These are phyloP conservation scores for Aphrophora alni DNA, from an alignment of 2,888 invertebrate genomes.

Conservation along the genomic window DNA sequence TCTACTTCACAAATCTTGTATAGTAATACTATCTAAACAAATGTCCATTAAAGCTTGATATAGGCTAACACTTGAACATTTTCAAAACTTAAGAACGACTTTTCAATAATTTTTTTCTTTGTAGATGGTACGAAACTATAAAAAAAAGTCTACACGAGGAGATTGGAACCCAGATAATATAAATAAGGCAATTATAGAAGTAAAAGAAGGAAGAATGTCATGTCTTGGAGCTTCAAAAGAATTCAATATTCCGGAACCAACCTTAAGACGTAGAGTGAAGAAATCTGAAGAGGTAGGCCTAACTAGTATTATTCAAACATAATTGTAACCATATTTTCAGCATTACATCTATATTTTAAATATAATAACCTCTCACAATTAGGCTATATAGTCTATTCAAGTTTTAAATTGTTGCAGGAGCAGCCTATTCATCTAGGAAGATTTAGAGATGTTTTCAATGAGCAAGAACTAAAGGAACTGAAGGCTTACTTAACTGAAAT, in stretches of 20 bases:
- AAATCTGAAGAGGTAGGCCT: neutral
- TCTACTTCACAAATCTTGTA: too few species aligned
- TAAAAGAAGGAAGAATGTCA: neutral
- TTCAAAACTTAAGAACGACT: neutral
- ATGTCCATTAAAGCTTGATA: too few species aligned
- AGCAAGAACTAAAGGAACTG: neutral
- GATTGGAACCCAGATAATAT: neutral
- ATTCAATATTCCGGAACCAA: neutral
- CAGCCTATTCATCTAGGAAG: neutral
- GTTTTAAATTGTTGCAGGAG: neutral
- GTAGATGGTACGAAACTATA: neutral
- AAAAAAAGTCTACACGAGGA: neutral
- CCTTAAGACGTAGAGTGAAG: neutral
- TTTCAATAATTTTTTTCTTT: neutral
- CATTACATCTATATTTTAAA: too few species aligned
- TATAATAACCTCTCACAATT: too few species aligned
- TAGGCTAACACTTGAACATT: too few species aligned
- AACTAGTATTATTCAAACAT: neutral
- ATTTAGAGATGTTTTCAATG: neutral
- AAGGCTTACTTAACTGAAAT: slow-evolving; percentile 16
- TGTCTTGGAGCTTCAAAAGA: neutral
- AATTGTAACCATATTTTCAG: too few species aligned
- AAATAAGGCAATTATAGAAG: neutral
- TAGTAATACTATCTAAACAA: too few species aligned
- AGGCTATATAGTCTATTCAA: too few species aligned